Evolutionary conservation across 2,888 invertebrate species (phyloP).

Genomic region (Drepana falcataria): DNA sequence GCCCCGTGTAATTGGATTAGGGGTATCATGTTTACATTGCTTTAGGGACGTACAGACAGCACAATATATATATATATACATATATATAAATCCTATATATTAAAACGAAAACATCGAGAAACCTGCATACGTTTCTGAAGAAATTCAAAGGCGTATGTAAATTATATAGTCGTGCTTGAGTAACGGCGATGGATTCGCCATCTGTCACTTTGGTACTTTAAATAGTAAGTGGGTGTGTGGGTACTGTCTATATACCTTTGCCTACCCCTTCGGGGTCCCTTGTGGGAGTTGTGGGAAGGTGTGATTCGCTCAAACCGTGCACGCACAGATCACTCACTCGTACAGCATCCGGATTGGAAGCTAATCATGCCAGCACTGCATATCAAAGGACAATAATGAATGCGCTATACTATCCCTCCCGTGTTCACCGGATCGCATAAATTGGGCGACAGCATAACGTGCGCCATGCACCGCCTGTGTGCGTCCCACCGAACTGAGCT

Average conservation of each 20-base stretch:
- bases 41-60: slow-evolving; percentile 13
- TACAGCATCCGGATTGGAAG: neutral
- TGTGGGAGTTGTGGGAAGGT: no score
- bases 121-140: no score
- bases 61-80: neutral
- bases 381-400: neutral
- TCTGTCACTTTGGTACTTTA: no score
- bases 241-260: no score
- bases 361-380: neutral
- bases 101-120: no score
- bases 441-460: neutral
- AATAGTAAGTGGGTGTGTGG: no score
- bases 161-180: no score
- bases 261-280: no score
- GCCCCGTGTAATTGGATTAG: neutral
- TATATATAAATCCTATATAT: neutral
- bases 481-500: neutral
- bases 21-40: slow-evolving; percentile 28
- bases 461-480: neutral
- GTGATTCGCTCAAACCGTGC: neutral
- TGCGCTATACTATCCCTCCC: neutral
- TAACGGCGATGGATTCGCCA: no score
- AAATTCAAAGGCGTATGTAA: no score
- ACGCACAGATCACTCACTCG: neutral
- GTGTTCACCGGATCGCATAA: neutral